These are phyloP conservation scores for Plagiodera versicolora DNA, from an alignment of 2,888 invertebrate species.

Conservation along the genomic window DNA sequence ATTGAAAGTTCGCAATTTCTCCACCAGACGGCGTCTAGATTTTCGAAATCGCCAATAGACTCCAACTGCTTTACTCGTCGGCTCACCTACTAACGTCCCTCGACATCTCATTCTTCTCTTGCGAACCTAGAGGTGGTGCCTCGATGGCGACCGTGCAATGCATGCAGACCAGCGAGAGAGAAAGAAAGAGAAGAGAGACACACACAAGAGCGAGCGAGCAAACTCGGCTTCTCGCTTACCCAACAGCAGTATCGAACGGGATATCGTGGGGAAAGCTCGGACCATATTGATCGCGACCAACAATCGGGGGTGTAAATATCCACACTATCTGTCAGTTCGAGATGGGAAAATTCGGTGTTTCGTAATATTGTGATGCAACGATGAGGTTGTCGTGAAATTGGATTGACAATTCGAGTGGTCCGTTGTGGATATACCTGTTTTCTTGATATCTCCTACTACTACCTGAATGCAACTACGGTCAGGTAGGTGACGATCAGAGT, in stretches of 20 bases:
- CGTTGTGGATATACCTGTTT: conserved; percentile 15
- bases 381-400: conserved; percentile 18
- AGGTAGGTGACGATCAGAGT: conserved; percentile 15
- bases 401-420: not conserved
- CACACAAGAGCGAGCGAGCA: conserved; percentile 17
- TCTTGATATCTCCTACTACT: conserved; percentile 17
- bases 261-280: conserved; percentile 26
- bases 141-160: not conserved
- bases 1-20: too few species aligned
- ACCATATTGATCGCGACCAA: conserved; percentile 33
- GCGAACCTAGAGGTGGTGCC: not conserved
- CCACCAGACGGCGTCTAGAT: too few species aligned
- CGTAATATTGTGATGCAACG: conserved; percentile 23
- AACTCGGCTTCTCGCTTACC: conserved; percentile 12
- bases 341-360: conserved; percentile 15
- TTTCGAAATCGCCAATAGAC: too few species aligned
- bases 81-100: not conserved
- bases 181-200: conserved; percentile 12
- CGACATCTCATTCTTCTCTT: conserved; percentile 11
- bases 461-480: conserved; percentile 22
- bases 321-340: conserved; percentile 11
- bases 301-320: conserved; percentile 30
- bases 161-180: conserved; percentile 7
- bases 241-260: conserved; percentile 38
- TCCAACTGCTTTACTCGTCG: not conserved